Evolutionary conservation across 1,140 invertebrate species (phyloP).

Genomic region (Psilanteris sp.): DNA sequence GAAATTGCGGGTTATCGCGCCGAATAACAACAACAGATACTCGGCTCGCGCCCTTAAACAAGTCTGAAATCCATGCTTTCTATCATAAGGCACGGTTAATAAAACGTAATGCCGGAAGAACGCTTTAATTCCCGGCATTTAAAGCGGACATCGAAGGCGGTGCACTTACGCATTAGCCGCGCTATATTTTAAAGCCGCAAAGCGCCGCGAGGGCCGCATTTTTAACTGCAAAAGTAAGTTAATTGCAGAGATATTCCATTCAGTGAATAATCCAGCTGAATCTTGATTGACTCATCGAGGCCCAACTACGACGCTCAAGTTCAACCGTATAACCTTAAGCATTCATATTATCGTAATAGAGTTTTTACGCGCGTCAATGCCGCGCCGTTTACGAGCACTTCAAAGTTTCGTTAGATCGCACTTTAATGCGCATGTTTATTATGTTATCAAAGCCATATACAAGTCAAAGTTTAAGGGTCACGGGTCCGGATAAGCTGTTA

Average conservation of each 20-base stretch:
- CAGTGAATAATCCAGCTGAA: neutral
- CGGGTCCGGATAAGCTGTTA: conserved; percentile 19
- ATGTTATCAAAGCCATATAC: conserved; percentile 27
- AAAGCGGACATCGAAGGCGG: too few species aligned
- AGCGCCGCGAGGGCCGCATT: too few species aligned
- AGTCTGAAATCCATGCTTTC: too few species aligned
- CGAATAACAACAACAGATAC: too few species aligned
- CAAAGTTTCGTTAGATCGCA: conserved; percentile 8
- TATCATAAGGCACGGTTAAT: too few species aligned
- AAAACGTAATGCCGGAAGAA: too few species aligned
- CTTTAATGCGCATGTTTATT: conserved; percentile 28
- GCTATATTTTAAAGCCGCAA: too few species aligned
- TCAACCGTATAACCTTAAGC: conserved; percentile 14
- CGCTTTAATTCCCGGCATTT: too few species aligned
- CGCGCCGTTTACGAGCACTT: conserved; percentile 18
- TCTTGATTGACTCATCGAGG: neutral
- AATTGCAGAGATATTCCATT: conserved; percentile 7
- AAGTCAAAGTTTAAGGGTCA: conserved; percentile 34
- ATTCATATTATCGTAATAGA: conserved; percentile 20
- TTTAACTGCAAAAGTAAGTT: neutral
- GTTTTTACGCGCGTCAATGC: conserved; percentile 17
- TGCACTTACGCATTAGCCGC: too few species aligned
- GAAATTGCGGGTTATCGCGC: too few species aligned
- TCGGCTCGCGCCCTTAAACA: too few species aligned
- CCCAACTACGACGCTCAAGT: conserved; percentile 1